These are phyloP conservation scores for Arvicanthis niloticus DNA, from an alignment of 2,113 vertebrate genomes.

Conservation along the genomic window DNA sequence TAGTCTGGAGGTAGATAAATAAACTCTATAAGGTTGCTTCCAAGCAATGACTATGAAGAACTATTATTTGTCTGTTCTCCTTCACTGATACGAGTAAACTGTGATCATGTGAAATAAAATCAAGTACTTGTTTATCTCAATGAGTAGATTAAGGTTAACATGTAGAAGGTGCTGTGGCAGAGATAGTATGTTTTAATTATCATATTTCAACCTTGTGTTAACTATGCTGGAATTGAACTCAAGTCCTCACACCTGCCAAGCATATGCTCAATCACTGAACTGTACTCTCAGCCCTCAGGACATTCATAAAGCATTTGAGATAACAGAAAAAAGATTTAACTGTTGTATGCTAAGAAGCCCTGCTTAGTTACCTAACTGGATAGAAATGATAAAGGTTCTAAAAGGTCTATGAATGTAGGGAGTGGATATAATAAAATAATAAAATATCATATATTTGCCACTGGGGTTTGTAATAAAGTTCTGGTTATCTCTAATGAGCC, in stretches of 20 bases:
- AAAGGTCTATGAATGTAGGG: neutral
- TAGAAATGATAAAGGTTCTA: neutral
- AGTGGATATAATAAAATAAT: neutral
- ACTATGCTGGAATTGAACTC: neutral
- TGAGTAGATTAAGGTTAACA: neutral
- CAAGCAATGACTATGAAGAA: constrained; percentile 25
- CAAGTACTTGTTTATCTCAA: neutral
- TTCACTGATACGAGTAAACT: neutral
- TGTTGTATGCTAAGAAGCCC: neutral
- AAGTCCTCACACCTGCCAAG: neutral
- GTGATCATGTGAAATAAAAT: neutral
- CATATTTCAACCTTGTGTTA: neutral
- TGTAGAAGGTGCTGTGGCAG: neutral
- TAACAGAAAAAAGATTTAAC: constrained; percentile 2
- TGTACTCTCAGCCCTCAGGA: neutral
- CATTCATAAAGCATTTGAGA: neutral
- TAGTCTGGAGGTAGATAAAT: neutral
- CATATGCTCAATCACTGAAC: neutral
- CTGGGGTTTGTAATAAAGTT: constrained; percentile 26
- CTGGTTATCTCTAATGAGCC: neutral
- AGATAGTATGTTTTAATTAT: neutral
- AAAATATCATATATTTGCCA: neutral
- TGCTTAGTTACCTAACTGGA: neutral
- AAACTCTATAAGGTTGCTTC: constrained; percentile 17
- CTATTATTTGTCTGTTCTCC: neutral